phyloP scores from a whole-genome alignment of 2,888 invertebrate species.

The Phasia obesa region DNA sequence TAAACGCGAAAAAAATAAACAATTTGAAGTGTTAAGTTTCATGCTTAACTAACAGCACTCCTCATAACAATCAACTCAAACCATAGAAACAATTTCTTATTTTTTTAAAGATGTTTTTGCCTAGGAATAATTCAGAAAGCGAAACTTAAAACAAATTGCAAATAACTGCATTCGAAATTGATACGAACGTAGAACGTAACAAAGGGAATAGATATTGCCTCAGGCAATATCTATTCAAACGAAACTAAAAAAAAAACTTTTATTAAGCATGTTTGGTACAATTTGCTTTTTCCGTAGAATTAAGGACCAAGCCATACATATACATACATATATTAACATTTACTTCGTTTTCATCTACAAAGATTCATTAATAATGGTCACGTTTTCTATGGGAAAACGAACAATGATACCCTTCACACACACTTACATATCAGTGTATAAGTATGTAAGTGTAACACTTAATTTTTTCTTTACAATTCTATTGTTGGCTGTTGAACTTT shows the following conservation, averaged over 20 bases:
- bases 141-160: background rate
- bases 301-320: background rate
- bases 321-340: background rate
- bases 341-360: background rate
- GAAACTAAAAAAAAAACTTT: background rate
- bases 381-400: background rate
- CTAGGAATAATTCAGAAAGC: background rate
- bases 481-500: background rate
- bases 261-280: slow-evolving; percentile 10
- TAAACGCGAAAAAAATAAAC: too few species aligned
- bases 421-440: background rate
- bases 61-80: too few species aligned
- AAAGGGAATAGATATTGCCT: background rate
- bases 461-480: background rate
- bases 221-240: background rate
- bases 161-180: background rate
- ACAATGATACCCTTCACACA: background rate
- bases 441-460: background rate
- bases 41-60: too few species aligned
- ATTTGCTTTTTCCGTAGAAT: slow-evolving; percentile 7
- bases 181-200: background rate
- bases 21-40: too few species aligned
- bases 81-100: too few species aligned
- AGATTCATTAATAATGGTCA: slow-evolving; percentile 43
- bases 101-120: background rate